Evolutionary conservation across 2,888 invertebrate species (phyloP).

Genomic region (Macrophya alboannulata): DNA sequence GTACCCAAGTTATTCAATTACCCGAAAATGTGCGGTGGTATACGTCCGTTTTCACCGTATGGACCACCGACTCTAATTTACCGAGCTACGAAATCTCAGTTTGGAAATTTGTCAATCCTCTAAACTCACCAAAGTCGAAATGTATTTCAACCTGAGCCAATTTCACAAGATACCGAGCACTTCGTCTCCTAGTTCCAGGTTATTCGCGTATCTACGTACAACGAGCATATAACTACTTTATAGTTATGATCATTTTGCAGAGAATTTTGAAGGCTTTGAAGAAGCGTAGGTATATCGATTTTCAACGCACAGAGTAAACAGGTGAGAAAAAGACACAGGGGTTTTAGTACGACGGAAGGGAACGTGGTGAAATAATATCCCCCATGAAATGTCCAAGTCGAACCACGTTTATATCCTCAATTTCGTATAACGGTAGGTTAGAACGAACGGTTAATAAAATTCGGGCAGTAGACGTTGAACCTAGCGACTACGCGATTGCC

Average conservation of each 20-base stretch:
- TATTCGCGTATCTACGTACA: not conserved
- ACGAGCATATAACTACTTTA: not conserved
- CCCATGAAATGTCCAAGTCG: not conserved
- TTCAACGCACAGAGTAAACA: not conserved
- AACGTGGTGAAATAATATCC: not conserved
- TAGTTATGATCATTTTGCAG: not conserved
- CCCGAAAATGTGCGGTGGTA: slow-evolving; percentile 36
- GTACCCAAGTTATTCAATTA: slow-evolving; percentile 56
- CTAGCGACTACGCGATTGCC: not conserved
- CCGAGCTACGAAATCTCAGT: not conserved
- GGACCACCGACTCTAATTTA: slow-evolving; percentile 25
- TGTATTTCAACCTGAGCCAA: not conserved
- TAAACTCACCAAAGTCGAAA: not conserved
- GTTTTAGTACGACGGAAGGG: not conserved
- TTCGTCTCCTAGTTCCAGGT: not conserved
- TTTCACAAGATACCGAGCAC: not conserved
- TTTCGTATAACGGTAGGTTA: not conserved
- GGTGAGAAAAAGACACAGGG: not conserved
- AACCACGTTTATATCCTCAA: not conserved
- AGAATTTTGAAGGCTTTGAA: not conserved
- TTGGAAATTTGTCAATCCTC: slow-evolving; percentile 16
- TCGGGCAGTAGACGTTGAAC: slow-evolving; percentile 9
- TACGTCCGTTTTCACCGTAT: slow-evolving; percentile 29
- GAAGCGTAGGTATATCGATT: not conserved
- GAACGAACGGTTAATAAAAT: slow-evolving; percentile 31